Evolutionary conservation across 2,888 invertebrate species (phyloP), one percentile per base, ranked within the genome.

Genomic region (Leptinotarsa tumamoca): DNA sequence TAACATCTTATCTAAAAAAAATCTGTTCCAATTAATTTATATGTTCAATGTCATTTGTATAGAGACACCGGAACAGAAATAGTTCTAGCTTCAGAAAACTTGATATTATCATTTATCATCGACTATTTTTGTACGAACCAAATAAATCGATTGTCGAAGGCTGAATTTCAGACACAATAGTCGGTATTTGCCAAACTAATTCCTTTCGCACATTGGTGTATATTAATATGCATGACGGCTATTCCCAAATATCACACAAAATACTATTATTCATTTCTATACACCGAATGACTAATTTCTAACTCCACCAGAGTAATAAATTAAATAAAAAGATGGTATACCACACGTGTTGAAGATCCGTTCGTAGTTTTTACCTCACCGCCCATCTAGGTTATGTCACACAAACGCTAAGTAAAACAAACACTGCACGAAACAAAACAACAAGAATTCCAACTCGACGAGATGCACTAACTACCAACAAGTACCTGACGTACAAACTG

Each of bases 291-390:
- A 52, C 43, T 13, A 10, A 33, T 33, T 33, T 33, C 13, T 23
- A 27, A 58, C 15, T 27, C 21, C 23, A 58, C 58, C 4, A 14
- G 15, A 58, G 10, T 58, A 58, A 4, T 14, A 58, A 58, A 70
- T 21, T 14, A 54, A 50, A 33, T 50, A n/a, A 50, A 63, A 54
- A 71, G 49, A 68, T 43, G 18, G 69, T 73, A 18, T 78, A 78
- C 78, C 78, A 66, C 67, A 67, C 71, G 71, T 67, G 72, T 71
- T 14, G 75, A 56, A n/a, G 54, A 75, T 58, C 71, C 73, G 74
- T 77, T 77, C 74, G 33, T 72, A 71, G 79, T 80, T 70, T 81
- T 81, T 79, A 80, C 81, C 54, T 81, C 82, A 69, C 82, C 80
- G 74, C 82, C 80, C 82, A 82, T 82, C 76, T 79, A 79, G 67